A percentile compares a stretch with the other conserved stretches of the same genome.
These are phyloP conservation scores for Drosophila tripunctata DNA, from an alignment of 2,888 invertebrate genomes.

Conservation along the genomic window DNA sequence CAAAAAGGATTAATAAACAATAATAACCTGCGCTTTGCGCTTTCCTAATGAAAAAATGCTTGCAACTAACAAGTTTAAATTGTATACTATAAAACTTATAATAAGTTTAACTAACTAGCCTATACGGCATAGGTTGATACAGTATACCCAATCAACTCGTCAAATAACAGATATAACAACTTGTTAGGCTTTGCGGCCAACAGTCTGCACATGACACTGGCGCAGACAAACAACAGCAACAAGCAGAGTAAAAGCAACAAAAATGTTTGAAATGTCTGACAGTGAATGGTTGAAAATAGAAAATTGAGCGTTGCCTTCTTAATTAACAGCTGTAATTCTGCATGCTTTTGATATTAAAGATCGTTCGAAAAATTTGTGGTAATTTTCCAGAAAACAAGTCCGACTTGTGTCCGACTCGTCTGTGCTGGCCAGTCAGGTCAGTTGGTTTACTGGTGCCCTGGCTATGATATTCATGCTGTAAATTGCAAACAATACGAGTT, in stretches of 20 bases:
- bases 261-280: conserved; percentile 9
- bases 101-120: too few relatives aligned
- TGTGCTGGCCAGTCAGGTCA: not conserved
- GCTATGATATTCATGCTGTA: conserved; percentile 71
- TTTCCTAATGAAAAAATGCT: too few relatives aligned
- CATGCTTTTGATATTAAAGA: conserved; percentile 42
- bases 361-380: conserved; percentile 34
- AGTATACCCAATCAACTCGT: not conserved
- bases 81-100: too few relatives aligned
- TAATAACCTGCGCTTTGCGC: too few relatives aligned
- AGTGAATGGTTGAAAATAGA: conserved; percentile 2
- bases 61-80: too few relatives aligned
- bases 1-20: too few relatives aligned
- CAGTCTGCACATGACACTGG: conserved; percentile 50
- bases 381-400: conserved; percentile 33
- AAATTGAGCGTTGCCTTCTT: conserved; percentile 52
- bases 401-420: too few relatives aligned
- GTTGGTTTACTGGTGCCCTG: conserved; percentile 6
- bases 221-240: conserved; percentile 4
- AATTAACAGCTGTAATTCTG: conserved; percentile 56
- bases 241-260: not conserved
- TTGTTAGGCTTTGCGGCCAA: conserved; percentile 60
- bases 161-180: conserved; percentile 31
- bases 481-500: conserved; percentile 50
- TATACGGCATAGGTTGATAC: not conserved